These are phyloP conservation scores for Aldrovandia affinis DNA, from an alignment of 2,797 vertebrate genomes.

Conservation along the genomic window DNA sequence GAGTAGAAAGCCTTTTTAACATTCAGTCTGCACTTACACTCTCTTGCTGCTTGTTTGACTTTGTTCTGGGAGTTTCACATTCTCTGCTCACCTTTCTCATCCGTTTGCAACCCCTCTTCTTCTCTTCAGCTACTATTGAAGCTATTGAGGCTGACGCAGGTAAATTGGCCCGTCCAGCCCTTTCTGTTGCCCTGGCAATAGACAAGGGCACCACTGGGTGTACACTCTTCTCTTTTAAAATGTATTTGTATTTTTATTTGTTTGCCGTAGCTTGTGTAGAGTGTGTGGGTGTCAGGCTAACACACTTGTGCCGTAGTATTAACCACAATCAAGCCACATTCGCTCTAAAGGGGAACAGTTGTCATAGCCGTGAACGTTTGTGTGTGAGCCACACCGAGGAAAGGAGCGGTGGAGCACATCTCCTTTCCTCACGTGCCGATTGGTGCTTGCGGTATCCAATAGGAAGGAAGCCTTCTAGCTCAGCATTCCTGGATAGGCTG, in stretches of 20 bases:
- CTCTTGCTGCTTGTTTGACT: constrained; percentile 89
- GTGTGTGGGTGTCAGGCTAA: constrained; percentile 98
- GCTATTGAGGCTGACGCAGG: constrained; percentile 99
- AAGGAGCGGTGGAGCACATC: background rate
- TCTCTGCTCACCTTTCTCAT: constrained; percentile 99
- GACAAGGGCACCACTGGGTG: constrained; percentile 93
- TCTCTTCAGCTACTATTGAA: constrained; percentile 99
- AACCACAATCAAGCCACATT: constrained; percentile 75
- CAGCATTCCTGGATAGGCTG: background rate
- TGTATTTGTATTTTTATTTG: too few species aligned
- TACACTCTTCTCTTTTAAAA: too few species aligned
- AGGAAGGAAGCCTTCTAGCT: background rate
- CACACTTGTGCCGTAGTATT: constrained; percentile 87
- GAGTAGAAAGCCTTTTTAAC: constrained; percentile 71
- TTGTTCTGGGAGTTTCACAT: constrained; percentile 87
- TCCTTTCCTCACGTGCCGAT: background rate
- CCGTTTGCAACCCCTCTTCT: constrained; percentile 93
- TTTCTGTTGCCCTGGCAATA: constrained; percentile 94
- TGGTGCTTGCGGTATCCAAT: background rate
- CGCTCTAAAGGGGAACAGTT: constrained; percentile 92
- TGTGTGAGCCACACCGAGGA: background rate
- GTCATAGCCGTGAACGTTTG: constrained; percentile 45
- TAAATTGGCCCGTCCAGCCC: constrained; percentile 94
- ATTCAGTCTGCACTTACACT: constrained; percentile 80
- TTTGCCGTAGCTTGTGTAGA: constrained; percentile 95